These are phyloP conservation scores for Didymodactylos carnosus DNA, from an alignment of 2,888 invertebrate genomes.

Conservation along the genomic window DNA sequence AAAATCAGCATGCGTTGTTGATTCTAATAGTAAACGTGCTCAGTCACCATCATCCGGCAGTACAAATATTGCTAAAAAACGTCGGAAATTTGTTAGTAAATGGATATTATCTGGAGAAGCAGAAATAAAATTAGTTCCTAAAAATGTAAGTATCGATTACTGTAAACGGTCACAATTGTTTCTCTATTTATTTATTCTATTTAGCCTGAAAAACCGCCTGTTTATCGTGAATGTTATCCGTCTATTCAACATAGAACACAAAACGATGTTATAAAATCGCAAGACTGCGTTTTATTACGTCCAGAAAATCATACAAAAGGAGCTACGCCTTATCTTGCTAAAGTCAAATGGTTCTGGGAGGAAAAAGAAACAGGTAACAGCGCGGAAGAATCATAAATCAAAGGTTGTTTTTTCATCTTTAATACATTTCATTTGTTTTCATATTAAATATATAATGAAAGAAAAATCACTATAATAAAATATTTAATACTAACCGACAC, in stretches of 20 bases:
- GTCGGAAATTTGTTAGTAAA: neutral
- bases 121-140: neutral
- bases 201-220: constrained; percentile 54
- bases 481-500: too few species aligned
- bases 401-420: too few species aligned
- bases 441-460: too few species aligned
- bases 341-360: constrained; percentile 81
- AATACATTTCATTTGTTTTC: too few species aligned
- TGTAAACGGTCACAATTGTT: too few species aligned
- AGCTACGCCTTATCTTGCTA: constrained; percentile 68
- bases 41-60: neutral
- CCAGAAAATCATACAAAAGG: constrained; percentile 49
- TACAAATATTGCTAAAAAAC: neutral
- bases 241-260: constrained; percentile 62
- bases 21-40: neutral
- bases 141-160: neutral
- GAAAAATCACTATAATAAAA: too few species aligned
- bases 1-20: neutral
- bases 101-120: neutral
- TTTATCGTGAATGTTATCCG: constrained; percentile 61
- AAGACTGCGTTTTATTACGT: constrained; percentile 73
- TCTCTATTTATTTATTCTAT: constrained; percentile 19
- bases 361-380: constrained; percentile 66
- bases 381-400: neutral
- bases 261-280: constrained; percentile 58